A percentile compares a stretch with the other conserved stretches of the same genome.
These are phyloP conservation scores for Scyliorhinus canicula DNA, from an alignment of 2,797 vertebrate genomes.

Conservation along the genomic window DNA sequence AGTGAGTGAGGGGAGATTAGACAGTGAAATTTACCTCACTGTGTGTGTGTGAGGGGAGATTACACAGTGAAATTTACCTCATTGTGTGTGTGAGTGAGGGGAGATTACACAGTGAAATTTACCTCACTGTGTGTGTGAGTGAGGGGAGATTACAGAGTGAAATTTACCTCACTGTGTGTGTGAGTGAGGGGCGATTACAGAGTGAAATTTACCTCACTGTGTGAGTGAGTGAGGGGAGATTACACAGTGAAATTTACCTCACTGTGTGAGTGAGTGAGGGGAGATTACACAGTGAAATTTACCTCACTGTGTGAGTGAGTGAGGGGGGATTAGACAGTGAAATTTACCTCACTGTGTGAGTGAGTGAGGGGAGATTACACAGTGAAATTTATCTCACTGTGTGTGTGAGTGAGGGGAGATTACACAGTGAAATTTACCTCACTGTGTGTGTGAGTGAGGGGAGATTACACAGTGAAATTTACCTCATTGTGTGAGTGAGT, in stretches of 20 bases:
- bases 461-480: background rate
- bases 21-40: constrained; percentile 57
- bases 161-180: constrained; percentile 68
- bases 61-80: constrained; percentile 54
- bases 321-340: too few relatives aligned
- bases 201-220: constrained; percentile 61
- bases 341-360: constrained; percentile 67
- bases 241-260: constrained; percentile 54
- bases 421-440: constrained; percentile 54
- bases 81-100: too few relatives aligned
- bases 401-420: too few relatives aligned
- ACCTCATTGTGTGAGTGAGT: constrained; percentile 74
- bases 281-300: background rate
- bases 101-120: background rate
- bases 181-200: too few relatives aligned
- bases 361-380: too few relatives aligned
- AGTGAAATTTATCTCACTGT: constrained; percentile 61
- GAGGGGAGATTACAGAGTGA: too few relatives aligned
- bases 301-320: constrained; percentile 72
- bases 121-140: constrained; percentile 76
- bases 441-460: too few relatives aligned
- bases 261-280: too few relatives aligned
- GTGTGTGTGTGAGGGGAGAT: too few relatives aligned
- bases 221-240: too few relatives aligned
- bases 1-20: too few relatives aligned